A percentile compares a stretch with the other conserved stretches of the same genome.
phyloP scores from a whole-genome alignment of 1,140 invertebrate species.

The Drosophila nebulosa region DNA sequence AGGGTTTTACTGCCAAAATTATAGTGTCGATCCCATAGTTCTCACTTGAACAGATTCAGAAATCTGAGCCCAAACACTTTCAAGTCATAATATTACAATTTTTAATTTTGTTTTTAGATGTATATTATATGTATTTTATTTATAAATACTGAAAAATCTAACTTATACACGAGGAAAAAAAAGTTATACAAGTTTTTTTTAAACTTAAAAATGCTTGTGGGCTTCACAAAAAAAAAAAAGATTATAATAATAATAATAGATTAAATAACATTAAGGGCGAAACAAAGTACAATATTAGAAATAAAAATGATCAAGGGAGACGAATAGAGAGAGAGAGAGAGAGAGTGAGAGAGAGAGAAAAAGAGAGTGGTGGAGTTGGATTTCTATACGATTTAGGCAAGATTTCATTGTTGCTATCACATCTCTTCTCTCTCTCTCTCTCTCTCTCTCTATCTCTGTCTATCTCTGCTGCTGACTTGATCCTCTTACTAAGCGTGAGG shows the following conservation, averaged over 20 bases:
- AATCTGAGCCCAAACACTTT: too few relatives aligned
- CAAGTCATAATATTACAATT: too few relatives aligned
- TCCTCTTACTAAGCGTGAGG: conserved; percentile 23
- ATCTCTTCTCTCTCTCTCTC: too few relatives aligned
- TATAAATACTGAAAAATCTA: conserved; percentile 72
- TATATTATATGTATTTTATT: conserved; percentile 46
- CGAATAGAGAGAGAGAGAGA: background rate
- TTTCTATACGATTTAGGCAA: background rate
- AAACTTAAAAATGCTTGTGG: conserved; percentile 58
- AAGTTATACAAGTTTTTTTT: conserved; percentile 18
- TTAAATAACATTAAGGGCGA: conserved; percentile 13
- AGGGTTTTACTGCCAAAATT: too few relatives aligned
- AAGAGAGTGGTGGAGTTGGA: too few relatives aligned
- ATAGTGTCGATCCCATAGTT: too few relatives aligned
- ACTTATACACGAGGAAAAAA: conserved; percentile 15
- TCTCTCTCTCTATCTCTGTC: too few relatives aligned
- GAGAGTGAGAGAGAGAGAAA: background rate
- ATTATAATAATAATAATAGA: background rate
- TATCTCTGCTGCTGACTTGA: background rate
- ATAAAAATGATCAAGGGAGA: background rate
- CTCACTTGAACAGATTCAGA: too few relatives aligned
- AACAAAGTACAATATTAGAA: background rate
- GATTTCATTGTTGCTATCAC: background rate
- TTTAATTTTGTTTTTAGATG: background rate
- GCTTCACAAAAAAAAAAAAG: conserved; percentile 24